Percentiles rank a stretch among this genome's conserved stretches.
phyloP scores from a whole-genome alignment of 2,888 invertebrate genomes.

The Aelia acuminata region DNA sequence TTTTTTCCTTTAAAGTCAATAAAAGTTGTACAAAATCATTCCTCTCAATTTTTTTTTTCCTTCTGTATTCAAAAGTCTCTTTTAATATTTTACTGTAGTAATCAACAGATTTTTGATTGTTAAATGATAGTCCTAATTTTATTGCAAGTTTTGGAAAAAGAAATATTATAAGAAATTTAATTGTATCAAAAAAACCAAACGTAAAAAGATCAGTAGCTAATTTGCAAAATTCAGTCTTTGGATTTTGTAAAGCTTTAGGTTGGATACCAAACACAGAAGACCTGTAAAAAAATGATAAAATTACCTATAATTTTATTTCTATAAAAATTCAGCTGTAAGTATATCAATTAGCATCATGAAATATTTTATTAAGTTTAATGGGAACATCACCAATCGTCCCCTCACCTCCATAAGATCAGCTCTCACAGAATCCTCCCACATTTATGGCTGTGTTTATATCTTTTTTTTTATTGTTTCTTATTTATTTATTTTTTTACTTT shows the following conservation, averaged over 20 bases:
- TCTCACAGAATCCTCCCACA: too few species aligned
- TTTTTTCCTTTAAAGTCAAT: slow-evolving; percentile 13
- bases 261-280: slow-evolving; percentile 37
- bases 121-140: slow-evolving; percentile 8
- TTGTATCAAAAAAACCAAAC: slow-evolving; percentile 10
- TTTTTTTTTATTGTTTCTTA: too few species aligned
- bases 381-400: too few species aligned
- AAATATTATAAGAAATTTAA: slow-evolving; percentile 5
- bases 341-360: background rate
- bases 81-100: background rate
- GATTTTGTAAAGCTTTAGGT: slow-evolving; percentile 14
- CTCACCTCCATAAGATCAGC: too few species aligned
- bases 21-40: slow-evolving; percentile 40
- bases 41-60: background rate
- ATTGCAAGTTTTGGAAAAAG: background rate
- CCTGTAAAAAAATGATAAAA: background rate
- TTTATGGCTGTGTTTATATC: too few species aligned
- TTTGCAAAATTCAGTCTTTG: background rate
- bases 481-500: too few species aligned
- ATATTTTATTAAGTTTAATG: too few species aligned
- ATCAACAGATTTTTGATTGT: background rate
- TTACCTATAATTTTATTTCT: background rate
- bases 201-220: slow-evolving; percentile 39
- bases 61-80: slow-evolving; percentile 23
- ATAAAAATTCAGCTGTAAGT: background rate